These are phyloP conservation scores for Pammene aurita DNA, from an alignment of 2,888 invertebrate species.

Conservation along the genomic window DNA sequence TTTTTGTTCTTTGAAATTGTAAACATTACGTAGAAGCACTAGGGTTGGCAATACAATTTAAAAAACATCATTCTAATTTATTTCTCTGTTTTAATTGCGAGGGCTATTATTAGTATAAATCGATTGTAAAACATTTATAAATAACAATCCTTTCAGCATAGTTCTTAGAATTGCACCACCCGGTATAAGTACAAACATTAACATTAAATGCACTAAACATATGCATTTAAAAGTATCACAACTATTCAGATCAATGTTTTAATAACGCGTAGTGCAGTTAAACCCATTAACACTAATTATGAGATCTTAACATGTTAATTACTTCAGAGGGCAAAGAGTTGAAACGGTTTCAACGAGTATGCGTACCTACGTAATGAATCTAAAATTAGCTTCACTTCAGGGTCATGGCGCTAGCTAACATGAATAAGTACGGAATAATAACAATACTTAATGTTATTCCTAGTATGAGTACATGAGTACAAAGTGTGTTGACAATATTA, in stretches of 20 bases:
- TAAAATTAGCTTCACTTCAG: conserved; percentile 27
- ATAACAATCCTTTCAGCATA: too few relatives aligned
- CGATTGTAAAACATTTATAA: too few relatives aligned
- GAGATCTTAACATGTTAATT: conserved; percentile 25
- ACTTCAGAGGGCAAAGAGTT: conserved; percentile 6
- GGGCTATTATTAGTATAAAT: too few relatives aligned
- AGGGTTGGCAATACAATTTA: too few relatives aligned
- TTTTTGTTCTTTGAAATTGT: too few relatives aligned
- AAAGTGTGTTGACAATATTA: too few relatives aligned
- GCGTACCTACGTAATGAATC: not conserved
- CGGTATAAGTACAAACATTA: too few relatives aligned
- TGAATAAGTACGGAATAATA: conserved; percentile 25
- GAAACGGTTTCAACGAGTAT: conserved; percentile 10
- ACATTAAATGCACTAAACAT: too few relatives aligned
- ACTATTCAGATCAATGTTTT: conserved; percentile 1
- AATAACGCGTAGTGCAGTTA: conserved; percentile 19
- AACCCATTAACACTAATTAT: conserved; percentile 23
- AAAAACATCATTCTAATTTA: too few relatives aligned
- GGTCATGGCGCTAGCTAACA: conserved; percentile 16
- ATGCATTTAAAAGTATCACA: not conserved
- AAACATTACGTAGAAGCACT: too few relatives aligned
- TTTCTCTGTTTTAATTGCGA: too few relatives aligned
- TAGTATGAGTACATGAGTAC: conserved; percentile 4
- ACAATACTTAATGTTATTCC: conserved; percentile 12
- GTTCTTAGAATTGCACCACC: too few relatives aligned